These are phyloP conservation scores for Probosciger aterrimus DNA, from an alignment of 2,113 vertebrate genomes.

Conservation along the genomic window DNA sequence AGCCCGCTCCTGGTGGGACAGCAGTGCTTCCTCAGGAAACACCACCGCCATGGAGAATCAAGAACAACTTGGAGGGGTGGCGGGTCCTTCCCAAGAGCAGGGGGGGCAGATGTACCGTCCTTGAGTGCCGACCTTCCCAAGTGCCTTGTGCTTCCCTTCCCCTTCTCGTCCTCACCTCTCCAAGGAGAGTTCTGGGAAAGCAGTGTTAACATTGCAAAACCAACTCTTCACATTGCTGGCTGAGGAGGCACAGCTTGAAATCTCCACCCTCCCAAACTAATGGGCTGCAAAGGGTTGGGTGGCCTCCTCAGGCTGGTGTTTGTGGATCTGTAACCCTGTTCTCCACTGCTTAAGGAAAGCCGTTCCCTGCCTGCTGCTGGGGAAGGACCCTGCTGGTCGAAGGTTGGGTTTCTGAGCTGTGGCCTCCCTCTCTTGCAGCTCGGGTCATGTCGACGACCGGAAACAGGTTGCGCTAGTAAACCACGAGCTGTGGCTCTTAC, in stretches of 20 bases:
- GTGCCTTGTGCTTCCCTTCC: not conserved
- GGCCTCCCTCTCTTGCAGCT: not conserved
- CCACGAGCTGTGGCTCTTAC: rapidly evolving
- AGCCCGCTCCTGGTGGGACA: not conserved
- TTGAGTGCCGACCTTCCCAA: not conserved
- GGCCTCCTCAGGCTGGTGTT: not conserved
- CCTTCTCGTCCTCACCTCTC: not conserved
- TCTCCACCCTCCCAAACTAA: not conserved
- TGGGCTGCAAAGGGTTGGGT: not conserved
- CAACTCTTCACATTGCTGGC: not conserved
- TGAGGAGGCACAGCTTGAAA: not conserved
- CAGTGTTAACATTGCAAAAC: not conserved
- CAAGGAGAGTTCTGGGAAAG: not conserved
- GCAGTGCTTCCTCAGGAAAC: not conserved
- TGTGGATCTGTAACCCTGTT: not conserved
- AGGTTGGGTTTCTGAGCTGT: not conserved
- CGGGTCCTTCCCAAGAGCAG: not conserved
- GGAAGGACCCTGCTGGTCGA: not conserved
- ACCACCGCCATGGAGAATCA: not conserved
- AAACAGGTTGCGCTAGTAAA: not conserved
- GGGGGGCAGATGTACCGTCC: not conserved
- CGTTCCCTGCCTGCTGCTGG: not conserved
- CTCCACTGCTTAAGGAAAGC: not conserved
- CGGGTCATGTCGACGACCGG: rapidly evolving
- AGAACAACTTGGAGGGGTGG: not conserved